Evolutionary conservation across 1,140 invertebrate species (phyloP).

Genomic region (Caenorhabditis tropicalis): DNA sequence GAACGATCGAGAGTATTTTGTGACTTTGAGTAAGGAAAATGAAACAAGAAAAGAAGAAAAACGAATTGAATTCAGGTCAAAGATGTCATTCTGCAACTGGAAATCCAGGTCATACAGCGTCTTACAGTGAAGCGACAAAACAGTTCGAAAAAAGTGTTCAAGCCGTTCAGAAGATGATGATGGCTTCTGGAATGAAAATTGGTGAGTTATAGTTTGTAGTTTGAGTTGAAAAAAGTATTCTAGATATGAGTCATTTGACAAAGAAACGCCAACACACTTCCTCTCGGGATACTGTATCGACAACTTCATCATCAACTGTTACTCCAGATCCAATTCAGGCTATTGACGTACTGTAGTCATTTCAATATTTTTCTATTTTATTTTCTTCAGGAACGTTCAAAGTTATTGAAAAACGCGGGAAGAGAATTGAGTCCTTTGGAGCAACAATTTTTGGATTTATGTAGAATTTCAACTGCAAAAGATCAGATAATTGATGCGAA

Average conservation of each 20-base stretch:
- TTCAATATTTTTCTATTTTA: not conserved
- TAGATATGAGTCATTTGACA: conserved; percentile 12
- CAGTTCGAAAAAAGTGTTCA: conserved; percentile 59
- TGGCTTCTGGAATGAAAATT: conserved; percentile 49
- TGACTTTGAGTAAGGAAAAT: conserved; percentile 45
- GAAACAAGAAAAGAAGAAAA: not conserved
- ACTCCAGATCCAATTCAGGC: conserved; percentile 39
- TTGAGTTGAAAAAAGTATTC: too few relatives aligned
- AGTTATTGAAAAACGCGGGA: conserved; percentile 19
- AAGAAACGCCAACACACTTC: conserved; percentile 21
- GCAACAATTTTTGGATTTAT: conserved; percentile 61
- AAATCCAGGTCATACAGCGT: conserved; percentile 47
- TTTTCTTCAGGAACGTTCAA: not conserved
- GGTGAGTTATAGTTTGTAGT: not conserved
- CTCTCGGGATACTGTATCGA: conserved; percentile 9
- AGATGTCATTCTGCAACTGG: conserved; percentile 27
- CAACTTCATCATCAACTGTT: conserved; percentile 16
- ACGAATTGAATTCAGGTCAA: not conserved
- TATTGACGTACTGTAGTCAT: not conserved
- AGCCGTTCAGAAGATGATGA: conserved; percentile 56
- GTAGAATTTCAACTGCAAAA: conserved; percentile 57
- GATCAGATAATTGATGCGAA: conserved; percentile 60
- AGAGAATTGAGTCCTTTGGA: conserved; percentile 57
- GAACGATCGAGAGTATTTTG: conserved; percentile 56
- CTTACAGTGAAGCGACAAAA: conserved; percentile 58